Conservation (phyloP, 2,888 invertebrate species). For the Erpobdella octoculata region DNA sequence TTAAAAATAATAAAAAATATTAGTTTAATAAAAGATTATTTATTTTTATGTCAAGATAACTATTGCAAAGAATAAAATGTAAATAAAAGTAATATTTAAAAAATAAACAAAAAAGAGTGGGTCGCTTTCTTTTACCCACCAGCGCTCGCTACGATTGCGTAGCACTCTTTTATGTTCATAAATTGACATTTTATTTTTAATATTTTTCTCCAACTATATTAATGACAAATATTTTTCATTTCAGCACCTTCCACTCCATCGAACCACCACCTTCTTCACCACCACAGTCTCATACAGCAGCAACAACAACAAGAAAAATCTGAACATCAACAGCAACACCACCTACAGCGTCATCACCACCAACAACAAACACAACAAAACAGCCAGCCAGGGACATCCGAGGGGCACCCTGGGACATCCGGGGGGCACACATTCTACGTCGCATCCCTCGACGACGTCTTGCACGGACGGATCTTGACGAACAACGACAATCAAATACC, state of each 20-base stretch:
- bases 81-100: too few relatives aligned
- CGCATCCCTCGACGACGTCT: not conserved
- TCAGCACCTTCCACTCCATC: not conserved
- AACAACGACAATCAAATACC: conserved; percentile 6
- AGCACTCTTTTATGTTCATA: too few relatives aligned
- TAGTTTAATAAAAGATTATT: too few relatives aligned
- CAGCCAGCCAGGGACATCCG: not conserved
- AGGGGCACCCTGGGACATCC: not conserved
- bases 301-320: not conserved
- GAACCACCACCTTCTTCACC: not conserved
- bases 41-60: too few relatives aligned
- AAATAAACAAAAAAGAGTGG: too few relatives aligned
- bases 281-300: not conserved
- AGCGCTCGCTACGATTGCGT: too few relatives aligned
- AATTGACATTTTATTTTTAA: too few relatives aligned
- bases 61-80: too few relatives aligned
- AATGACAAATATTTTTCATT: not conserved
- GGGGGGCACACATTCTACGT: not conserved
- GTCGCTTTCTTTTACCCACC: too few relatives aligned
- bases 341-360: not conserved
- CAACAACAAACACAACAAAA: not conserved
- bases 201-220: not conserved
- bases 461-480: not conserved
- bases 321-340: conserved; percentile 7
- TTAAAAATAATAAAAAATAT: too few relatives aligned